Evolutionary conservation across 2,797 vertebrate species (phyloP), one percentile per base, ranked within the genome.

Genomic region (Anomalospiza imberbis): DNA sequence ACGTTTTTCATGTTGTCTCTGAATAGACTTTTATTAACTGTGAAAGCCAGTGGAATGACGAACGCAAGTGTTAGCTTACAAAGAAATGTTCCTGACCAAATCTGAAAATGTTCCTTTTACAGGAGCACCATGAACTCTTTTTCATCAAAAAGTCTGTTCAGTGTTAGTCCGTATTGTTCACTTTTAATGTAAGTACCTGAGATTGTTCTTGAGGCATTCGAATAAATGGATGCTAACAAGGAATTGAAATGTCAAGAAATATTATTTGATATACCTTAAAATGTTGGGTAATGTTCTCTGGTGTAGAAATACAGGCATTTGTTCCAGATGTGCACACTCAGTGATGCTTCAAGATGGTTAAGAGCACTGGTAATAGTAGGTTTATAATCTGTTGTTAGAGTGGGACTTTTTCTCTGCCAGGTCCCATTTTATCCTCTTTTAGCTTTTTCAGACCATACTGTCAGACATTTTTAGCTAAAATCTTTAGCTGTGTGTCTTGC

Each of bases 31-130:
- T 65, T 81, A 83, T 94, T 79, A 83, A 82, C 44, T 84, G 48
- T 47, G 58, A 93, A 94, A 84, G 54, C 51, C 55, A 79, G 85
- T 71, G 51, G 36, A 93, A 85, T 94, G 78, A 92, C 74, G 96
- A 91, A 94, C 58, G 19, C 85, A 88, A 95, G 75, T 74, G 55
- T 77, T 94, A 86, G 40, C 74, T 93, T 94, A 51, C 78, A 89
- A 87, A 89, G 71, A 94, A 85, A 71, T 42, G 66, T 68, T 81
- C 76, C 60, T 91, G 68, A 88, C 38, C 73, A 85, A 84, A 84
- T 90, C 93, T 85, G 76, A 93, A 93, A 94, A 71, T 73, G 38
- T 63, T 42, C 45, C 34, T 82, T 88, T 81, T 89, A 60, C 57
- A 92, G 88, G 44, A 77, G 53, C 55, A 82, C 62, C 40, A 19